Percentiles rank a stretch among this genome's conserved stretches.
Conservation (phyloP, 2,113 vertebrate genomes). For the Genyomyrus donnyi region DNA sequence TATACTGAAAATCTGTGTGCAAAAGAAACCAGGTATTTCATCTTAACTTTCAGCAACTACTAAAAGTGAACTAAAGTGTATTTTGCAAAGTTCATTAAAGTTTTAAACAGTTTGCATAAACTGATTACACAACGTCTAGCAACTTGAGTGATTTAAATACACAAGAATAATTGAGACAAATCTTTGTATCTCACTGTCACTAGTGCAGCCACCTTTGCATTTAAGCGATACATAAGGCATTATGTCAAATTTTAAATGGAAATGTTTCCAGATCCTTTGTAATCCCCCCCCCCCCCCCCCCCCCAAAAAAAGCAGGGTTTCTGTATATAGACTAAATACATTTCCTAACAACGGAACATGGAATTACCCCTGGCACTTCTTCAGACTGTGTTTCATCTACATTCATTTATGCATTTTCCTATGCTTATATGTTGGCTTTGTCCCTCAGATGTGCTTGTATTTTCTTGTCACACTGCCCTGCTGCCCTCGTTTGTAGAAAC, state of each 20-base stretch:
- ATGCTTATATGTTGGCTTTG: not conserved
- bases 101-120: not conserved
- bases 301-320: not conserved
- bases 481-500: slow-evolving; percentile 22
- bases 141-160: not conserved
- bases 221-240: not conserved
- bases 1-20: not conserved
- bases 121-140: not conserved
- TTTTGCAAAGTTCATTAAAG: not conserved
- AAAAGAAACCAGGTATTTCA: not conserved
- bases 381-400: not conserved
- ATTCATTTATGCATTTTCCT: not conserved
- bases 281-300: not conserved
- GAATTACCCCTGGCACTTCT: not conserved
- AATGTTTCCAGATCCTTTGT: not conserved
- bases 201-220: not conserved
- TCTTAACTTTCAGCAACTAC: not conserved
- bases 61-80: not conserved
- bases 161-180: not conserved
- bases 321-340: not conserved
- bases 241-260: not conserved
- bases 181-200: not conserved
- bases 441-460: slow-evolving; percentile 24
- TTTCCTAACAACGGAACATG: not conserved
- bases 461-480: slow-evolving; percentile 35